A percentile compares a stretch with the other conserved stretches of the same genome.
Evolutionary conservation across 1,140 invertebrate genomes (phyloP).

Genomic region (Procambarus clarkii): DNA sequence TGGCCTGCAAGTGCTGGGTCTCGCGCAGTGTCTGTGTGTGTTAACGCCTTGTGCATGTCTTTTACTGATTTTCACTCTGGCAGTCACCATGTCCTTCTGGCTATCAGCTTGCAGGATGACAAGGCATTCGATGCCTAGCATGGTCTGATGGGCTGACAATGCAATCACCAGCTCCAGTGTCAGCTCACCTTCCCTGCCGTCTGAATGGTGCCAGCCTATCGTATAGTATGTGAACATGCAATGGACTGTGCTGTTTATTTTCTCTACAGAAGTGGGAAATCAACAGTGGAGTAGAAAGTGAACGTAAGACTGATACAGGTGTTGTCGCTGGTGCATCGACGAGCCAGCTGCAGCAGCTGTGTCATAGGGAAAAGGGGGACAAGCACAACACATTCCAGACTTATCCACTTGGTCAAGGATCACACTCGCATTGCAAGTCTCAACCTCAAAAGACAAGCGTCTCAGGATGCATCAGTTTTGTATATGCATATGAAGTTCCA

Average conservation of each 20-base stretch:
- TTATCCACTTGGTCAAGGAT: no score
- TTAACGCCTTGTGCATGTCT: background rate
- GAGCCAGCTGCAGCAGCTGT: background rate
- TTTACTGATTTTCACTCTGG: background rate
- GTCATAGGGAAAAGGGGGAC: background rate
- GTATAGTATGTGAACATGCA: background rate
- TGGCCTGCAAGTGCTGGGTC: constrained; percentile 8
- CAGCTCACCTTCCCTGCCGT: constrained; percentile 6
- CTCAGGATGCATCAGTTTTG: background rate
- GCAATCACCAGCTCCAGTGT: background rate
- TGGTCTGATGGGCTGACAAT: background rate
- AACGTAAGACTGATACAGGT: background rate
- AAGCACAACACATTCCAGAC: background rate
- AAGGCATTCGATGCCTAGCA: background rate
- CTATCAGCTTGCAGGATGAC: background rate
- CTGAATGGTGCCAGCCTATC: constrained; percentile 9
- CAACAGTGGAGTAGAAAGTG: background rate
- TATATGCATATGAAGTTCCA: background rate
- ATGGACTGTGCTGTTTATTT: background rate
- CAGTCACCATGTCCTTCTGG: background rate
- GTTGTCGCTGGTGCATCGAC: background rate
- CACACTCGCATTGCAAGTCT: background rate
- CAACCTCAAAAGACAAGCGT: background rate
- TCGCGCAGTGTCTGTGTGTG: background rate
- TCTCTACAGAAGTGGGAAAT: background rate